Evolutionary conservation across 2,797 vertebrate genomes (phyloP).

Genomic region (Lutra lutra): DNA sequence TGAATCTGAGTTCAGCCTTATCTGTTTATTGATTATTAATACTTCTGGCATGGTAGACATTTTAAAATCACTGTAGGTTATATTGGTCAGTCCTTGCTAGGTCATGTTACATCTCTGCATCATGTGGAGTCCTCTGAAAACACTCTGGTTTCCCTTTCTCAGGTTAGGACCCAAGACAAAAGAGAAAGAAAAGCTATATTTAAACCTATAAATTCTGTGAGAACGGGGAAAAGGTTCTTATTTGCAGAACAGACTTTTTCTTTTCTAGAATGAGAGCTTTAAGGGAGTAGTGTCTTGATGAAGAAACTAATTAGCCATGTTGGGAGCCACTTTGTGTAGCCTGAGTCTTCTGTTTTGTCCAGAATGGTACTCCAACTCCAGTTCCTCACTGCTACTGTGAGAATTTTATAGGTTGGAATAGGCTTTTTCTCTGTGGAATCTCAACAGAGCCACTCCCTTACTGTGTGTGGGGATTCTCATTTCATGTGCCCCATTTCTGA

Average conservation of each 20-base stretch:
- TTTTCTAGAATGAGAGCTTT: conserved; percentile 20
- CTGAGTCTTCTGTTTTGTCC: background rate
- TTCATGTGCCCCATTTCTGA: background rate
- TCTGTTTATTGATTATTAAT: background rate
- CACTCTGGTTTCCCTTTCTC: background rate
- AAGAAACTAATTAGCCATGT: conserved; percentile 49
- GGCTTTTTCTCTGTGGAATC: conserved; percentile 22
- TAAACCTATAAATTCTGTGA: conserved; percentile 26
- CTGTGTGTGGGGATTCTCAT: background rate
- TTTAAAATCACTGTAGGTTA: background rate
- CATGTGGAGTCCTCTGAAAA: background rate
- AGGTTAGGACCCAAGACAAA: background rate
- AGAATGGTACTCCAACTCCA: background rate
- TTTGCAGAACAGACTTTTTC: background rate
- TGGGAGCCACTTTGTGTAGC: conserved; percentile 7
- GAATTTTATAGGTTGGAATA: background rate
- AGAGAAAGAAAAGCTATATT: conserved; percentile 10
- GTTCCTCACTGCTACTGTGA: background rate
- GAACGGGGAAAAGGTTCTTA: background rate
- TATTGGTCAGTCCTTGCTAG: background rate
- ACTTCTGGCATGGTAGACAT: background rate
- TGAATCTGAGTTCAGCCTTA: background rate
- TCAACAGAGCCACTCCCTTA: background rate
- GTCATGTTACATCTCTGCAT: background rate
- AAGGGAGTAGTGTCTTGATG: conserved; percentile 35